Evolutionary conservation across 2,888 invertebrate genomes (phyloP), one percentile per base, ranked within the genome.

Genomic region (Ecliptopera silaceata): DNA sequence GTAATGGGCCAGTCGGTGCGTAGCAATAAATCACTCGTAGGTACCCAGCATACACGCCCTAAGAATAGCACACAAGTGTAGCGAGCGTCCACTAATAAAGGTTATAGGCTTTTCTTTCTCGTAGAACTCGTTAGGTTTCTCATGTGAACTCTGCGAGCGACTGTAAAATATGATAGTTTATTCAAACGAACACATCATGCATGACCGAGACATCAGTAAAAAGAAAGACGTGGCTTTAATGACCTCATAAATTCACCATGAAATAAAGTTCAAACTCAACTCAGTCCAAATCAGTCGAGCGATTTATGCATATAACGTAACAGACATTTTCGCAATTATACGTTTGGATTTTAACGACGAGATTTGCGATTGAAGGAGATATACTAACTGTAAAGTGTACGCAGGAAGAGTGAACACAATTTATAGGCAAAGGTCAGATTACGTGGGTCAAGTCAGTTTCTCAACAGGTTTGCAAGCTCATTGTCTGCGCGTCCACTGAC

Each of bases 1-100:
- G 79, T 86, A 86, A 88, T 87, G 75, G 80, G 70, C 65, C 72
- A 70, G 74, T 73, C 70, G 69, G 70, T 73, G 77, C 77, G 72
- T 69, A 63, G 71, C 69, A 67, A 86, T 88, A 84, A 87, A 86
- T 87, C 85, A 87, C 59, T 29, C 49, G 55, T 47, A 54, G 57
- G 46, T 58, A 56, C 47, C 36, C 48, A 52, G 47, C 38, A 41
- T 45, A 38, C 34, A 36, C 46, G 47, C 48, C 34, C 60, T 46
- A 13, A 31, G 49, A 50, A 55, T 45, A 34, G 53, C 60, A 49
- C 52, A 59, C 54, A 34, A 55, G 56, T 59, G 48, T 61, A 58
- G 42, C 55, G 44, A 58, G 42, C 55, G 44, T 46, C 49, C 34
- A 54, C 56, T 56, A 55, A 61, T 61, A 61, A 64, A 58, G 42